phyloP scores from a whole-genome alignment of 2,113 vertebrate genomes.

The Anoplopoma fimbria region DNA sequence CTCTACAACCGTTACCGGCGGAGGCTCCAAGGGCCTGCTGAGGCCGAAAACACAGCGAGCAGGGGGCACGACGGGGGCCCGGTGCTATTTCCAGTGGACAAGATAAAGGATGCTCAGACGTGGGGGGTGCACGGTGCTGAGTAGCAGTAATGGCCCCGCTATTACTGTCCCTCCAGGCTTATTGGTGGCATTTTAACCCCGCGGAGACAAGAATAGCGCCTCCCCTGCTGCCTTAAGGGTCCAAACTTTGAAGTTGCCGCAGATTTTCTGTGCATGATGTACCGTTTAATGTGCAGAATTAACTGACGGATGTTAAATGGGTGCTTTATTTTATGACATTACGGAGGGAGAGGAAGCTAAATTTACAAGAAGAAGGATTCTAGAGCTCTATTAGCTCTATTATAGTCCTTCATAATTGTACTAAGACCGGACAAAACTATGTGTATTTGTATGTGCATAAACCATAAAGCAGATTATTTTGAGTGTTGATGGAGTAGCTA shows the following conservation, averaged over 20 bases:
- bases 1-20: background rate
- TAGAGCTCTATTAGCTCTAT: too few species aligned
- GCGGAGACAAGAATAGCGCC: constrained; percentile 33
- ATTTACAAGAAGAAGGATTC: too few species aligned
- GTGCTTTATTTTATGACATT: constrained; percentile 20
- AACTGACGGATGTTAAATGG: constrained; percentile 25
- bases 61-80: background rate
- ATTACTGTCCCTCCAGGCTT: constrained; percentile 63
- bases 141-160: constrained; percentile 50
- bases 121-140: constrained; percentile 28
- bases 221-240: background rate
- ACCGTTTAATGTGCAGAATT: constrained; percentile 15
- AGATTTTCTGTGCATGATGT: constrained; percentile 9
- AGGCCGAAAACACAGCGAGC: background rate
- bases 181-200: constrained; percentile 56
- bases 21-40: constrained; percentile 23
- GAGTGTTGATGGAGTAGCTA: background rate
- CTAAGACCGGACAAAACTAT: background rate
- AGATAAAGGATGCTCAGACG: constrained; percentile 55
- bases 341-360: background rate
- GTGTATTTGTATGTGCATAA: background rate
- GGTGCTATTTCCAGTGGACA: constrained; percentile 55
- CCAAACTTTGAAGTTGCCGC: background rate
- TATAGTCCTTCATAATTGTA: background rate
- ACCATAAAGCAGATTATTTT: background rate